Conservation (phyloP, 2,797 vertebrate species). For the Gadopsis marmoratus region DNA sequence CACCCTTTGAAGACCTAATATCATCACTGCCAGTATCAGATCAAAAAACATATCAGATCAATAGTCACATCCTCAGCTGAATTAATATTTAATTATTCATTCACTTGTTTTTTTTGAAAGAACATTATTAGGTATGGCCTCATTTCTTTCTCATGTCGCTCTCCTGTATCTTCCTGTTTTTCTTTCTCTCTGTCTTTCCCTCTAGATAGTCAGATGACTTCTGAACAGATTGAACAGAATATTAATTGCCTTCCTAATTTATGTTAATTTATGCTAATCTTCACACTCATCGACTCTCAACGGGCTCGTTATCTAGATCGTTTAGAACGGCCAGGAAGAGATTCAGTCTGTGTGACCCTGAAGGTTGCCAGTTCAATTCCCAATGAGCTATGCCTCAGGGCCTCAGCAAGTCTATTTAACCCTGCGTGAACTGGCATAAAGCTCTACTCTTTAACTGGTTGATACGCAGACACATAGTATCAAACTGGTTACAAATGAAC, state of each 20-base stretch:
- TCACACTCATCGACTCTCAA: conserved; percentile 81
- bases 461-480: conserved; percentile 34
- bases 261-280: conserved; percentile 83
- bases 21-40: conserved; percentile 8
- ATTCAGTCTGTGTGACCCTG: conserved; percentile 80
- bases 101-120: conserved; percentile 38
- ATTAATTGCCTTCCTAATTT: conserved; percentile 83
- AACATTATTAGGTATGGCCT: conserved; percentile 40
- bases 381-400: conserved; percentile 66
- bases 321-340: conserved; percentile 76
- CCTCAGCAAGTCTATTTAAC: conserved; percentile 68
- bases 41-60: conserved; percentile 9
- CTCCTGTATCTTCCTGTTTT: conserved; percentile 62
- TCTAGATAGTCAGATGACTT: conserved; percentile 73
- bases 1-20: background rate
- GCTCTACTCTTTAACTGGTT: conserved; percentile 54
- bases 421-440: conserved; percentile 60
- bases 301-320: conserved; percentile 82
- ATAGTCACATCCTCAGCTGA: conserved; percentile 1
- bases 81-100: conserved; percentile 27
- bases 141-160: conserved; percentile 44
- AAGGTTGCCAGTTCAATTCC: conserved; percentile 84
- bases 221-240: conserved; percentile 82
- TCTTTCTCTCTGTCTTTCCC: conserved; percentile 58
- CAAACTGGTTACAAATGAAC: background rate